Conservation (phyloP, 2,888 invertebrate species). For the Notodonta dromedarius region DNA sequence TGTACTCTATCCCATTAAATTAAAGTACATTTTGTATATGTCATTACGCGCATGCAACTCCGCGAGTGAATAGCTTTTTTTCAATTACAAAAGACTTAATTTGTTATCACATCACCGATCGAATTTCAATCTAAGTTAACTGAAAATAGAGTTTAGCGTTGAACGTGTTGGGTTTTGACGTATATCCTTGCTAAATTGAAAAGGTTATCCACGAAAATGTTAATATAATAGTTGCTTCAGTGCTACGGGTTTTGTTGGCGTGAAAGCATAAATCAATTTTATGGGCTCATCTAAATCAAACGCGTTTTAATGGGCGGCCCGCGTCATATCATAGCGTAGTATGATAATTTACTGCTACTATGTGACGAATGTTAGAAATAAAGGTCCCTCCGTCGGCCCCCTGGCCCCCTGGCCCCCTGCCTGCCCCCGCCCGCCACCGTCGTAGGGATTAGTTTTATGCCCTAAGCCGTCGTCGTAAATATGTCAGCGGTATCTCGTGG, state of each 20-base stretch:
- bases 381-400: constrained; percentile 69
- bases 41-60: constrained; percentile 69
- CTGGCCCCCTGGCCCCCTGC: constrained; percentile 40
- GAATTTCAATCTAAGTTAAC: constrained; percentile 29
- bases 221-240: constrained; percentile 85
- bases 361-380: constrained; percentile 86
- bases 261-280: constrained; percentile 85
- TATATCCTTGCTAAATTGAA: constrained; percentile 69
- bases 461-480: constrained; percentile 81
- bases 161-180: constrained; percentile 33
- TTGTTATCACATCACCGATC: constrained; percentile 34
- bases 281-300: constrained; percentile 85
- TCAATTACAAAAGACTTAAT: constrained; percentile 78
- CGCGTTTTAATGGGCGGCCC: constrained; percentile 85
- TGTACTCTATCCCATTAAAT: constrained; percentile 36
- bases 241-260: constrained; percentile 84
- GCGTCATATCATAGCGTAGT: constrained; percentile 84
- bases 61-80: constrained; percentile 77
- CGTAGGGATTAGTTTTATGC: constrained; percentile 80
- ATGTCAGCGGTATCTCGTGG: constrained; percentile 79
- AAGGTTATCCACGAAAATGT: constrained; percentile 84
- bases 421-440: constrained; percentile 43
- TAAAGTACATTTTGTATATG: constrained; percentile 56
- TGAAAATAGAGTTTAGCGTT: constrained; percentile 37
- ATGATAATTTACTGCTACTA: constrained; percentile 85